phyloP scores from a whole-genome alignment of 2,888 invertebrate genomes.

The Oligia latruncula region DNA sequence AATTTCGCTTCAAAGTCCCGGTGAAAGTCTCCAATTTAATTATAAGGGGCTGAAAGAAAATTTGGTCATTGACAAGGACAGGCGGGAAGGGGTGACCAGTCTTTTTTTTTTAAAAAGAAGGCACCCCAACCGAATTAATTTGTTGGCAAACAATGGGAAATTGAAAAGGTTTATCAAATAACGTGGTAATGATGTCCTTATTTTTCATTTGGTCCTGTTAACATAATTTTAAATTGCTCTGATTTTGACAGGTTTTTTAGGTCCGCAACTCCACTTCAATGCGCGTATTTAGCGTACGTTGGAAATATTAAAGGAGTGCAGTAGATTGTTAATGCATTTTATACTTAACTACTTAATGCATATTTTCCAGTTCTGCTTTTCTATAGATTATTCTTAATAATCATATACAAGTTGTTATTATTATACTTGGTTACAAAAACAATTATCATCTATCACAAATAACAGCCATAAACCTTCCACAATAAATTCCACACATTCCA shows the following conservation, averaged over 20 bases:
- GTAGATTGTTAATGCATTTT: neutral
- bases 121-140: slow-evolving; percentile 41
- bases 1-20: slow-evolving; percentile 69
- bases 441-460: neutral
- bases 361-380: neutral
- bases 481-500: slow-evolving; percentile 53
- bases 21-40: slow-evolving; percentile 72
- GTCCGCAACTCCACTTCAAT: too few relatives aligned
- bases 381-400: neutral
- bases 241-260: neutral
- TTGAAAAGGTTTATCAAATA: slow-evolving; percentile 6
- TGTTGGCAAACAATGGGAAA: slow-evolving; percentile 38
- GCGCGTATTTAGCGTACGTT: neutral
- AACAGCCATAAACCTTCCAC: neutral
- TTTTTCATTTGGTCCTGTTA: neutral
- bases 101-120: neutral
- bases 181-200: neutral
- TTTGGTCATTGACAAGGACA: slow-evolving; percentile 44
- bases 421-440: neutral
- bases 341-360: neutral
- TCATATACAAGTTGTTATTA: neutral
- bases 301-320: neutral
- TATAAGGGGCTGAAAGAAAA: slow-evolving; percentile 62
- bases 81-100: slow-evolving; percentile 11
- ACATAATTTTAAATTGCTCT: neutral